Evolutionary conservation across 2,888 invertebrate species (phyloP).

Genomic region (Coenonympha glycerion): DNA sequence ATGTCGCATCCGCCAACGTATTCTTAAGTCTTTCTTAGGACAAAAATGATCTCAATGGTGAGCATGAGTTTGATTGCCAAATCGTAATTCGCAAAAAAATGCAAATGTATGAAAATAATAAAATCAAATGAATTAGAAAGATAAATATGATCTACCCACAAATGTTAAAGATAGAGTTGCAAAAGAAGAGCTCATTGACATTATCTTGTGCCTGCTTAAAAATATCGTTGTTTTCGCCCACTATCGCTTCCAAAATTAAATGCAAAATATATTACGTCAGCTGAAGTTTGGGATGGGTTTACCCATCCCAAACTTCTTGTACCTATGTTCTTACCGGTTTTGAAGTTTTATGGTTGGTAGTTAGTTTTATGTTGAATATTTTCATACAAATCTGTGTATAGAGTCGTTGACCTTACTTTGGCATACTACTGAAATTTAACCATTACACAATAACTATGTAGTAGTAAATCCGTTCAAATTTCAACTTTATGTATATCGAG

Average conservation of each 20-base stretch:
- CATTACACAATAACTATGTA: conserved; percentile 13
- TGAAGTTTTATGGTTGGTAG: background rate
- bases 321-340: too few species aligned
- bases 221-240: conserved; percentile 1
- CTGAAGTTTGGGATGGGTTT: too few species aligned
- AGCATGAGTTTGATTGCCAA: too few species aligned
- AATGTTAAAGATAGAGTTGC: background rate
- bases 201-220: background rate
- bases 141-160: background rate
- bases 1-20: too few species aligned
- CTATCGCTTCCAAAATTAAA: background rate
- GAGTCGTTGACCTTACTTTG: conserved; percentile 25
- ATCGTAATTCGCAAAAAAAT: too few species aligned
- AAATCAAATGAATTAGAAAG: too few species aligned
- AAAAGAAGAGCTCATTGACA: background rate
- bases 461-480: background rate
- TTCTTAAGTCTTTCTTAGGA: too few species aligned
- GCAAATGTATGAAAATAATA: too few species aligned
- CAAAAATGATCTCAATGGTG: too few species aligned
- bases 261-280: too few species aligned
- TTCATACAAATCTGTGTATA: conserved; percentile 15
- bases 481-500: background rate
- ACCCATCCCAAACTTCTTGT: background rate
- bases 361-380: conserved; percentile 8
- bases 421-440: conserved; percentile 25